Percentiles rank a stretch among this genome's conserved stretches.
Evolutionary conservation across 2,888 invertebrate genomes (phyloP).

Genomic region (Hemicrepidius hirtus): DNA sequence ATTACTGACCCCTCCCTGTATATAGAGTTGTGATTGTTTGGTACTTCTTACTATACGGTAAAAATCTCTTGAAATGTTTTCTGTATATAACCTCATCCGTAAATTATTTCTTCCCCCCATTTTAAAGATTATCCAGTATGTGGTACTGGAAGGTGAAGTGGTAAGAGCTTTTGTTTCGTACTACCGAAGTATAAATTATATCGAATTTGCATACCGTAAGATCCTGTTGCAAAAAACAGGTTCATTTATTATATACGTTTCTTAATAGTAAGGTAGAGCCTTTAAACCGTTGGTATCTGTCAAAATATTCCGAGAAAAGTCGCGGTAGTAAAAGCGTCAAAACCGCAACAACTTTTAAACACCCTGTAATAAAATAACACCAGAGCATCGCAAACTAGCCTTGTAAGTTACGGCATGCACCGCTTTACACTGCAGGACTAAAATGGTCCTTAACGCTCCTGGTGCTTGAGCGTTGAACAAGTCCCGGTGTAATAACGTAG

Average conservation of each 20-base stretch:
- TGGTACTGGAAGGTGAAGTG: background rate
- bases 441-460: conserved; percentile 57
- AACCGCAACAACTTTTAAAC: conserved; percentile 67
- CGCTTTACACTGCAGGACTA: conserved; percentile 56
- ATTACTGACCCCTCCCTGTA: too few species aligned
- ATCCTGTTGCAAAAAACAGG: conserved; percentile 25
- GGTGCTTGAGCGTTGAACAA: conserved; percentile 49
- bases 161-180: conserved; percentile 1
- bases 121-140: background rate
- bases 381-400: conserved; percentile 66
- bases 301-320: conserved; percentile 62
- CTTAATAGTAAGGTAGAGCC: conserved; percentile 37
- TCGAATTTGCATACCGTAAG: conserved; percentile 18
- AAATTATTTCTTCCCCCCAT: too few species aligned
- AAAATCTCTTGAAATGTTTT: too few species aligned
- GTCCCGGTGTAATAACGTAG: conserved; percentile 65
- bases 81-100: too few species aligned
- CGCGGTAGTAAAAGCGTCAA: conserved; percentile 66
- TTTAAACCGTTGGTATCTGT: conserved; percentile 39
- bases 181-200: conserved; percentile 12
- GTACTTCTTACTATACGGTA: too few species aligned
- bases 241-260: conserved; percentile 38
- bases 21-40: too few species aligned
- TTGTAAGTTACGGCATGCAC: conserved; percentile 66
- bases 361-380: conserved; percentile 65